A percentile compares a stretch with the other conserved stretches of the same genome.
phyloP scores from a whole-genome alignment of 2,113 vertebrate species.

The Ameiurus melas region DNA sequence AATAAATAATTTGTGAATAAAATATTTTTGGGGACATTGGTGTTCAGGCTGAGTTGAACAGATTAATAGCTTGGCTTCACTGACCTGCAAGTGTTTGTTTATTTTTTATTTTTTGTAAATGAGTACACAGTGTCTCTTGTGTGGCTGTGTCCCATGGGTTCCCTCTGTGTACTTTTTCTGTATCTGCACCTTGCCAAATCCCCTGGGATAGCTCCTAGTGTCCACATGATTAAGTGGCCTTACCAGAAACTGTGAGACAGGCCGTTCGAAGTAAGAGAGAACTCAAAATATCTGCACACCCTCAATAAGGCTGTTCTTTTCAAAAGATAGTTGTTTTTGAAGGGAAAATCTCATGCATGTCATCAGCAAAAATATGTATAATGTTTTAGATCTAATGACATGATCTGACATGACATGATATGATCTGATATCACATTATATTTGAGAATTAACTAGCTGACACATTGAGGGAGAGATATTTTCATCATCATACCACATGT shows the following conservation, averaged over 20 bases:
- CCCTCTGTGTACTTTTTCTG: slow-evolving; percentile 27
- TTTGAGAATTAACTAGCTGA: neutral
- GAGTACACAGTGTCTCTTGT: slow-evolving; percentile 35
- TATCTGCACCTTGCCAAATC: slow-evolving; percentile 29
- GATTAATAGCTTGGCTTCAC: slow-evolving; percentile 33
- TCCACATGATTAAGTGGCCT: slow-evolving; percentile 49
- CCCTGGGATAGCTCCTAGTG: slow-evolving; percentile 39
- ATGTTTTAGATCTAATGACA: neutral
- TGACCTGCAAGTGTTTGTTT: slow-evolving; percentile 48
- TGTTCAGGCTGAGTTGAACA: neutral
- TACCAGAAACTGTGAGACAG: slow-evolving; percentile 8
- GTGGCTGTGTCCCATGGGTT: slow-evolving; percentile 30
- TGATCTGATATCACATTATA: neutral
- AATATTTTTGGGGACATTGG: slow-evolving; percentile 1
- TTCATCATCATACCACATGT: neutral
- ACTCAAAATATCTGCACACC: slow-evolving; percentile 31
- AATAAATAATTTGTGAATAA: neutral
- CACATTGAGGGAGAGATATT: neutral
- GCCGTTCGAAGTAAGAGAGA: neutral
- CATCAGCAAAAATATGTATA: neutral
- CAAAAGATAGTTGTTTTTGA: neutral
- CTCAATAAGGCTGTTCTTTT: slow-evolving; percentile 7
- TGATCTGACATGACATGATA: neutral
- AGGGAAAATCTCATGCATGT: neutral
- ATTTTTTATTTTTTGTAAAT: slow-evolving; percentile 43